Percentiles rank a stretch among this genome's conserved stretches.
These are phyloP conservation scores for Streblospio benedicti DNA, from an alignment of 1,140 invertebrate genomes.

Conservation along the genomic window DNA sequence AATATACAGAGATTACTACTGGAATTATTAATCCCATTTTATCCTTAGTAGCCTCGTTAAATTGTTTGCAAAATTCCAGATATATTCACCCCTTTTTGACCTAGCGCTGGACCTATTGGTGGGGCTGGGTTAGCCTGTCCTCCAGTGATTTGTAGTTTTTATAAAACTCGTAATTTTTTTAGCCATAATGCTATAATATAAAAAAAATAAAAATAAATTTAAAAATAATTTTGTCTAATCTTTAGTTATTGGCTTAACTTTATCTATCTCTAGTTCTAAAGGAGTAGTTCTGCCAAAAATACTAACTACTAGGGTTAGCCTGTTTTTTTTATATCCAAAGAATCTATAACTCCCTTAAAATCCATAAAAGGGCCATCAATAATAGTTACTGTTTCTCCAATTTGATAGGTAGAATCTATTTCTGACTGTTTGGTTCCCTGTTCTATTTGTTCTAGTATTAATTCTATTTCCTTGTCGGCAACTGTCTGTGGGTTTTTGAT, in stretches of 20 bases:
- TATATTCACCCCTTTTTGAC: slow-evolving; percentile 13
- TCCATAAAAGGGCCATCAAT: background rate
- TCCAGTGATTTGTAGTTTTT: slow-evolving; percentile 6
- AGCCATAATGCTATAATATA: background rate
- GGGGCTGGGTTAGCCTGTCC: slow-evolving; percentile 10
- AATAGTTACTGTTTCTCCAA: background rate
- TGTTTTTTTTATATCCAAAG: background rate
- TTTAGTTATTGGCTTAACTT: background rate
- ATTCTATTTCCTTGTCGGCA: background rate
- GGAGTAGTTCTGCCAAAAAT: background rate
- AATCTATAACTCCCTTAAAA: background rate
- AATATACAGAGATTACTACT: slow-evolving; percentile 13
- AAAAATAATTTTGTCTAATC: background rate
- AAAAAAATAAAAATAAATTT: background rate
- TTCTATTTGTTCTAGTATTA: background rate
- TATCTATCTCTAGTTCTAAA: background rate
- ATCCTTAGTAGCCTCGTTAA: slow-evolving; percentile 7
- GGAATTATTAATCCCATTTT: slow-evolving; percentile 4
- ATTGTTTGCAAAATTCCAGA: slow-evolving; percentile 8
- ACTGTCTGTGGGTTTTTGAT: background rate
- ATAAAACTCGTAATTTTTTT: background rate
- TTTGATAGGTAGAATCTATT: background rate
- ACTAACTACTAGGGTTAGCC: background rate
- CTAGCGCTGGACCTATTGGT: slow-evolving; percentile 12
- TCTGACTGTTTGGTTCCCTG: background rate